These are phyloP conservation scores for Cosmia pyralina DNA, from an alignment of 2,888 invertebrate genomes.

Conservation along the genomic window DNA sequence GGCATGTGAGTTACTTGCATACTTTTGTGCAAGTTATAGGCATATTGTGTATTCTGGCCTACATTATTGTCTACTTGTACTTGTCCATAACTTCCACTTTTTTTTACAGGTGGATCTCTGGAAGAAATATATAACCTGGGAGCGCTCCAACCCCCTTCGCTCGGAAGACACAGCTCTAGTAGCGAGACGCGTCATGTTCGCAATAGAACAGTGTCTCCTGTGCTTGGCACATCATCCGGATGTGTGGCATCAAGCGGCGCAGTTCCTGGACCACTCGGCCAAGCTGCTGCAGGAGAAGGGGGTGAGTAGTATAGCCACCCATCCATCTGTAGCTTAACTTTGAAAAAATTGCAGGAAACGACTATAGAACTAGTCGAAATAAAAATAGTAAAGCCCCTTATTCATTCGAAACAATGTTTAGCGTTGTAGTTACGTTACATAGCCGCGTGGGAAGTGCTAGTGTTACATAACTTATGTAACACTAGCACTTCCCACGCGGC, in stretches of 20 bases:
- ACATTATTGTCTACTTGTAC: no score
- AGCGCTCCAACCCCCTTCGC: conserved; percentile 98
- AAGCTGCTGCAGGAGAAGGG: conserved; percentile 98
- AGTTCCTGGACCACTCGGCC: conserved; percentile 98
- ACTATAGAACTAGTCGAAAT: not conserved
- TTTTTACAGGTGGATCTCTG: conserved; percentile 96
- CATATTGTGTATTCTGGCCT: no score
- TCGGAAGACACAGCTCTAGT: conserved; percentile 98
- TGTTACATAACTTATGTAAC: no score
- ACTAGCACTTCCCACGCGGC: no score
- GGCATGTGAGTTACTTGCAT: no score
- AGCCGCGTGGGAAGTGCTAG: no score
- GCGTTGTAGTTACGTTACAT: no score
- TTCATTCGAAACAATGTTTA: not conserved
- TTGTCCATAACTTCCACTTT: no score
- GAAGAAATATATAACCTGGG: conserved; percentile 99
- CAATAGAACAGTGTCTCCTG: conserved; percentile 98
- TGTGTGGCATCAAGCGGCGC: conserved; percentile 99
- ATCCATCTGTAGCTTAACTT: not conserved
- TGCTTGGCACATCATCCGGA: conserved; percentile 99
- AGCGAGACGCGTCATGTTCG: conserved; percentile 98
- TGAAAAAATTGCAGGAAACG: not conserved
- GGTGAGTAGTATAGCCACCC: conserved; percentile 86
- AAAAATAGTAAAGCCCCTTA: not conserved
- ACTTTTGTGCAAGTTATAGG: no score